These are phyloP conservation scores for Pentamera pediparva DNA, from an alignment of 53 echinoderm and acorn worm genomes.

Conservation along the genomic window DNA sequence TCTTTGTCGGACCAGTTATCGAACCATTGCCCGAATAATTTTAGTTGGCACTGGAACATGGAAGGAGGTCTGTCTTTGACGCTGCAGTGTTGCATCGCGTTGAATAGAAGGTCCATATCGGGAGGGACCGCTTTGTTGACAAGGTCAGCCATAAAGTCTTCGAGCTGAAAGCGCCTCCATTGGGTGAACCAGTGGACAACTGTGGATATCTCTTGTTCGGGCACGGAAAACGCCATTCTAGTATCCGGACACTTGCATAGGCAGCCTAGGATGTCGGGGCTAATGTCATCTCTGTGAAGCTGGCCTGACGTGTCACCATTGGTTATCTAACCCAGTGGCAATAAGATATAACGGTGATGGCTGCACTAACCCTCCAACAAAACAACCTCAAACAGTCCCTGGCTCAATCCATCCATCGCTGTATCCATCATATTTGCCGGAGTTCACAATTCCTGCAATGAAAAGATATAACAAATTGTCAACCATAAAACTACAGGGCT, in stretches of 20 bases:
- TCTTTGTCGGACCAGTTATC: constrained; percentile 54
- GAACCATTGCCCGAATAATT: constrained; percentile 66
- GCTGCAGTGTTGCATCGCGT: constrained; percentile 55
- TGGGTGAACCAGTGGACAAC: constrained; percentile 70
- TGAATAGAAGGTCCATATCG: constrained; percentile 57
- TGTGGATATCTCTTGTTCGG: constrained; percentile 58
- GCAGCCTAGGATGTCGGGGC: no score
- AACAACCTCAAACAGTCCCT: no score
- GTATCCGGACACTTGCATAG: background rate
- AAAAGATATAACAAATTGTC: no score
- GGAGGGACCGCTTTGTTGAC: constrained; percentile 66
- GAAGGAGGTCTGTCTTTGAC: constrained; percentile 59
- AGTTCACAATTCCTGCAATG: no score
- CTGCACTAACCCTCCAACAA: no score
- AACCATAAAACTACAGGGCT: no score
- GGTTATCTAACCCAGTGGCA: no score
- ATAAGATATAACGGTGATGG: no score
- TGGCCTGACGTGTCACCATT: no score
- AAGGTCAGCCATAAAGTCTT: constrained; percentile 61
- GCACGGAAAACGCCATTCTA: constrained; percentile 50
- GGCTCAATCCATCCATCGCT: no score
- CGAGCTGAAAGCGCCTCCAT: constrained; percentile 56
- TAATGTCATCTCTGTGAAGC: no score
- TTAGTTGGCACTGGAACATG: constrained; percentile 71
- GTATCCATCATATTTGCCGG: no score